Conservation (phyloP, 2,797 vertebrate species). For the Ctenopoma multispine region DNA sequence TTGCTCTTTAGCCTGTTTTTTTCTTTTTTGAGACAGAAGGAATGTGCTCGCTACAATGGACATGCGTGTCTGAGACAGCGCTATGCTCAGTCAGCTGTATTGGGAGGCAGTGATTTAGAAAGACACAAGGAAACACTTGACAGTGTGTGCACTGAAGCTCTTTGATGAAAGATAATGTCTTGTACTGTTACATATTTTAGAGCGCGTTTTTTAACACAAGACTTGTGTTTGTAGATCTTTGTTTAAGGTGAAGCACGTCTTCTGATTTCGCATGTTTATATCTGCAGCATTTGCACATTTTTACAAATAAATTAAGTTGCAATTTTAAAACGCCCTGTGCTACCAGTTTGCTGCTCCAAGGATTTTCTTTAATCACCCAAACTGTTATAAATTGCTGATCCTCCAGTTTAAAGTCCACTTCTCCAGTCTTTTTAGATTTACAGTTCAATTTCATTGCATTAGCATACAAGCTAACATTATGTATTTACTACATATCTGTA, state of each 20-base stretch:
- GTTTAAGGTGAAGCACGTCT: not conserved
- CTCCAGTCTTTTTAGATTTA: conserved; percentile 6
- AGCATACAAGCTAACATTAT: conserved; percentile 11
- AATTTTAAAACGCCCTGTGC: not conserved
- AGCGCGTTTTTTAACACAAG: too few relatives aligned
- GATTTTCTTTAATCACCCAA: not conserved
- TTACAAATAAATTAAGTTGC: not conserved
- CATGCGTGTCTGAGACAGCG: conserved; percentile 51
- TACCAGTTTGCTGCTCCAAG: conserved; percentile 1
- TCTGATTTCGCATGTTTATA: not conserved
- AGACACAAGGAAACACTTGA: conserved; percentile 38
- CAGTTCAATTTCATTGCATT: conserved; percentile 14
- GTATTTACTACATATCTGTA: not conserved
- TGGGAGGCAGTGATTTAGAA: conserved; percentile 30
- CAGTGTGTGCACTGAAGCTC: conserved; percentile 18
- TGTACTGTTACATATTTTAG: conserved; percentile 23
- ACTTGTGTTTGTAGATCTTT: too few relatives aligned
- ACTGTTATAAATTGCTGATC: conserved; percentile 8
- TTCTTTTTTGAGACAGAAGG: conserved; percentile 75
- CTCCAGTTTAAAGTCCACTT: conserved; percentile 8
- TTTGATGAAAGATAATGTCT: conserved; percentile 39
- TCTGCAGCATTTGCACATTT: conserved; percentile 8
- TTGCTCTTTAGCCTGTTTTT: conserved; percentile 58
- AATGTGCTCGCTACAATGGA: conserved; percentile 69
- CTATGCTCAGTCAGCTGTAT: conserved; percentile 54